Evolutionary conservation across 1,140 invertebrate genomes (phyloP).

Genomic region (Leptopilina boulardi): DNA sequence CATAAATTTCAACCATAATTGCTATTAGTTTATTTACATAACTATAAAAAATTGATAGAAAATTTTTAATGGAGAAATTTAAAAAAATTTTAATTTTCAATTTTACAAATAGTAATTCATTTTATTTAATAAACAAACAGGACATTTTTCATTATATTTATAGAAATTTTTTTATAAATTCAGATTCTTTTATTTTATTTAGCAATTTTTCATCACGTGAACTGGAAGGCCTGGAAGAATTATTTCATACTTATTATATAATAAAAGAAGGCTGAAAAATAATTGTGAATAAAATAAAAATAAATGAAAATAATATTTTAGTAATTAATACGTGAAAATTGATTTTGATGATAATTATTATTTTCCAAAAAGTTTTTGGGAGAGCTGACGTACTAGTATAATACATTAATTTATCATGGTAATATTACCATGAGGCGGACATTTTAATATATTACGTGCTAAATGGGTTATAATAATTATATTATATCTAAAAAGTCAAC

Average conservation of each 20-base stretch:
- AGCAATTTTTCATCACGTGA: conserved; percentile 68
- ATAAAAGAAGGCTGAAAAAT: too few species aligned
- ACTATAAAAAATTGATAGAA: too few species aligned
- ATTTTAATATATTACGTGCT: too few species aligned
- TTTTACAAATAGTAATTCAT: conserved; percentile 56
- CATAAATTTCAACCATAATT: too few species aligned
- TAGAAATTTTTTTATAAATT: conserved; percentile 69
- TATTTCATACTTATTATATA: conserved; percentile 6
- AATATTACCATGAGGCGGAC: too few species aligned
- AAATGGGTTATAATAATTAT: too few species aligned
- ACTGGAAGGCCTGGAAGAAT: conserved; percentile 71
- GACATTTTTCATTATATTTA: conserved; percentile 65
- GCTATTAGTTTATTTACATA: too few species aligned
- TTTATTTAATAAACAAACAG: conserved; percentile 69
- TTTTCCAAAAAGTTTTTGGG: neutral
- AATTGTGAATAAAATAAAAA: too few species aligned
- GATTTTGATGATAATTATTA: neutral
- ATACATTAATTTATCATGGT: too few species aligned
- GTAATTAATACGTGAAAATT: neutral
- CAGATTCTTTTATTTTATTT: conserved; percentile 67
- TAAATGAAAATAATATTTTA: neutral
- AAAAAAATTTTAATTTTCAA: conserved; percentile 32
- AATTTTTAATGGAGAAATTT: too few species aligned
- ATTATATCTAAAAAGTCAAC: too few species aligned
- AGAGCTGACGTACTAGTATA: too few species aligned